phyloP scores from a whole-genome alignment of 2,113 vertebrate genomes.

The Diglossa brunneiventris region DNA sequence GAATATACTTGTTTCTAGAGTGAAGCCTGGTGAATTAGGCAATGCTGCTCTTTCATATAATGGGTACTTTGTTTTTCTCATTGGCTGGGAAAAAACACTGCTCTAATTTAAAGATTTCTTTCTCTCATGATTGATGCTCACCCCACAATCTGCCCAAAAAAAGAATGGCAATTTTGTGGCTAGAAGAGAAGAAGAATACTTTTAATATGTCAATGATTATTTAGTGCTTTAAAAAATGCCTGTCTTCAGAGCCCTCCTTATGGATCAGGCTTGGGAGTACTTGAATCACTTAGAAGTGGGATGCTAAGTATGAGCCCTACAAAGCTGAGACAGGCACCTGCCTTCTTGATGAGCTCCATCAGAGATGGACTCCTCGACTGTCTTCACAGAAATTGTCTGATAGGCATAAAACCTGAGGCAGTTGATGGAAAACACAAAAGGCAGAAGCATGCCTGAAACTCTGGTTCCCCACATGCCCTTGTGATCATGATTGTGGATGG shows the following conservation, averaged over 20 bases:
- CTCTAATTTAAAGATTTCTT: not conserved
- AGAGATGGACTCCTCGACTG: not conserved
- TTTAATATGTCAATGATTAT: not conserved
- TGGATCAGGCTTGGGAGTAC: not conserved
- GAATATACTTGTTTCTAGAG: not conserved
- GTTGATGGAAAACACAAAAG: not conserved
- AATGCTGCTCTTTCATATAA: not conserved
- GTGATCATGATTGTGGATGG: accelerated
- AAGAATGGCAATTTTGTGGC: not conserved
- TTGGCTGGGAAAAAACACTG: not conserved
- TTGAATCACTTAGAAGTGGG: not conserved
- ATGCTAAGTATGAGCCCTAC: not conserved
- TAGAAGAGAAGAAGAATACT: not conserved
- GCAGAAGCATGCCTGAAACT: not conserved
- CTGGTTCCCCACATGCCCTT: accelerated
- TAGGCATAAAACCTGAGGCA: not conserved
- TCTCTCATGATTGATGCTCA: not conserved
- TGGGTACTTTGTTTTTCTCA: not conserved
- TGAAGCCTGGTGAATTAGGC: not conserved
- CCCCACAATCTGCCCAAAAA: not conserved
- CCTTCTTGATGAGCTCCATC: not conserved
- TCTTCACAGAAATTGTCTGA: not conserved
- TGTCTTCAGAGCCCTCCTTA: not conserved
- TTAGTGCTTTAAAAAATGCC: not conserved
- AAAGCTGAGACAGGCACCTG: not conserved